Percentiles rank a stretch among this genome's conserved stretches.
phyloP scores from a whole-genome alignment of 2,797 vertebrate species.

The Sphaeramia orbicularis region DNA sequence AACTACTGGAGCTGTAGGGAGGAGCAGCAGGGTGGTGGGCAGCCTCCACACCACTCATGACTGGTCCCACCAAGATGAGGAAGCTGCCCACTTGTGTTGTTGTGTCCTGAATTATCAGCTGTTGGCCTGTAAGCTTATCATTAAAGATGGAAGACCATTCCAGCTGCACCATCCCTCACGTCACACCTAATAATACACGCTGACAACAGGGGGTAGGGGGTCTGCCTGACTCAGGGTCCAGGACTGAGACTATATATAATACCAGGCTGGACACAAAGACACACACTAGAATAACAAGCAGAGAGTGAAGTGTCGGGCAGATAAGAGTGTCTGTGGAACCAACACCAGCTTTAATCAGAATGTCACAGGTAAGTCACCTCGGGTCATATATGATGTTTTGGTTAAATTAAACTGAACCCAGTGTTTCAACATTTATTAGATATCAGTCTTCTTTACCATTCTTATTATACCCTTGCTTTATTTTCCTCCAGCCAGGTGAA shows the following conservation, averaged over 20 bases:
- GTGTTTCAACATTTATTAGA: not conserved
- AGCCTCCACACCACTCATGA: not conserved
- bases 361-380: slow-evolving; percentile 82
- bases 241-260: slow-evolving; percentile 74
- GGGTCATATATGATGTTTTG: not conserved
- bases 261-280: slow-evolving; percentile 45
- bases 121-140: slow-evolving; percentile 60
- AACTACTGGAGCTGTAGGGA: slow-evolving; percentile 42
- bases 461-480: not conserved
- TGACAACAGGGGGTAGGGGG: slow-evolving; percentile 76
- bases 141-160: slow-evolving; percentile 55
- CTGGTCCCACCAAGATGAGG: slow-evolving; percentile 10
- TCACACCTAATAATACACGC: slow-evolving; percentile 84
- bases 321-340: slow-evolving; percentile 21
- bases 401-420: not conserved
- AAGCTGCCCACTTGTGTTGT: slow-evolving; percentile 14
- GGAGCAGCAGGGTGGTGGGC: slow-evolving; percentile 2
- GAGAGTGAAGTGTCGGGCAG: not conserved
- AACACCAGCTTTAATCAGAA: slow-evolving; percentile 42
- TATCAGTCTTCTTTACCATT: not conserved
- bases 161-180: slow-evolving; percentile 64
- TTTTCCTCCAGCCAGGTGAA: slow-evolving; percentile 69
- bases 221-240: slow-evolving; percentile 55
- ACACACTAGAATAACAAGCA: slow-evolving; percentile 32
- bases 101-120: slow-evolving; percentile 68